phyloP scores from a whole-genome alignment of 2,797 vertebrate genomes.

The Esox masquinongy region DNA sequence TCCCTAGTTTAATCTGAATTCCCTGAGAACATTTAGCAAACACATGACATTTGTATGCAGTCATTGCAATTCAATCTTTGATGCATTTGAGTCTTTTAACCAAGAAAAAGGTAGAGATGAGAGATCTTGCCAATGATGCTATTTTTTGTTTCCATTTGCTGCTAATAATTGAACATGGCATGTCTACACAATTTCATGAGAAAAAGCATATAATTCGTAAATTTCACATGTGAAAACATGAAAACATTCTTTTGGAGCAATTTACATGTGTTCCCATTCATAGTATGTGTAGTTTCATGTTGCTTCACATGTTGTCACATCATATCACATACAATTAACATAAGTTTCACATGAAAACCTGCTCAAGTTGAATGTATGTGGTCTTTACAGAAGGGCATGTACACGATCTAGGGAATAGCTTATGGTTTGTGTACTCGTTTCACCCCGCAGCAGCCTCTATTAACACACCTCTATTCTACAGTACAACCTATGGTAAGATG shows the following conservation, averaged over 20 bases:
- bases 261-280: no score
- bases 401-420: conserved; percentile 12
- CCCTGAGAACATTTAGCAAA: not conserved
- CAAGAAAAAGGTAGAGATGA: not conserved
- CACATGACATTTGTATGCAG: not conserved
- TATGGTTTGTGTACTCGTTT: conserved; percentile 12
- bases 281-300: no score
- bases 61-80: not conserved
- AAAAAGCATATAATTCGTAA: no score
- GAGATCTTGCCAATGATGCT: not conserved
- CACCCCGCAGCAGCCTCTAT: conserved; percentile 27
- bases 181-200: not conserved
- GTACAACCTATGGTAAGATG: conserved; percentile 34
- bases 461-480: conserved; percentile 23
- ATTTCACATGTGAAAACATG: no score
- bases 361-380: no score
- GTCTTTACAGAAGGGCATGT: not conserved
- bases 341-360: no score
- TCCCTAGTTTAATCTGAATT: not conserved
- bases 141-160: not conserved
- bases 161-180: not conserved
- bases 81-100: not conserved
- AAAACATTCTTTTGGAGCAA: no score
- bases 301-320: no score
- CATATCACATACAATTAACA: no score